phyloP scores from a whole-genome alignment of 2,113 vertebrate species.

The Neogobius melanostomus region DNA sequence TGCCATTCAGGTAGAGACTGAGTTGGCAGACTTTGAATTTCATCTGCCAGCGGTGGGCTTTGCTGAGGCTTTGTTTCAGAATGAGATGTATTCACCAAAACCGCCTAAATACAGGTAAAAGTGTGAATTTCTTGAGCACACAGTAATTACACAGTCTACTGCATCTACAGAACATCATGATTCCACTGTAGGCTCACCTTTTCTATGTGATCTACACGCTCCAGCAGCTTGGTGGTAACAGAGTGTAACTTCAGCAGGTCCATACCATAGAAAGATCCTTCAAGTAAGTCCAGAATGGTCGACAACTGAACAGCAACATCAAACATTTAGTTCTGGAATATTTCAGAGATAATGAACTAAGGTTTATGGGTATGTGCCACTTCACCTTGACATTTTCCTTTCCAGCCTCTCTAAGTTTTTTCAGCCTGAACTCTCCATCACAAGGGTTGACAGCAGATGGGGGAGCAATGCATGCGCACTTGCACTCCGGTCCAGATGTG shows the following conservation, averaged over 20 bases:
- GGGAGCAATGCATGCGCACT: conserved; percentile 91
- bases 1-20: background rate
- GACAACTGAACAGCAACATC: conserved; percentile 80
- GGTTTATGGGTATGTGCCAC: background rate
- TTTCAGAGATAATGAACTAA: background rate
- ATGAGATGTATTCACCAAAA: conserved; percentile 74
- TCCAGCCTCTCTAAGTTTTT: conserved; percentile 84
- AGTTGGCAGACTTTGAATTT: conserved; percentile 22
- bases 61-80: conserved; percentile 60
- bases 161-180: too few relatives aligned
- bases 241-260: conserved; percentile 93
- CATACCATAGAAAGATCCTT: conserved; percentile 90
- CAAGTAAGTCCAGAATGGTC: conserved; percentile 89
- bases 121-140: background rate
- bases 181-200: conserved; percentile 63
- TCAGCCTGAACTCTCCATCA: conserved; percentile 87
- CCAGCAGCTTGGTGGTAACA: conserved; percentile 85
- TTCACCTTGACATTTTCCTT: conserved; percentile 88
- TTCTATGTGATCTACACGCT: conserved; percentile 88
- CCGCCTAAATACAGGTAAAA: conserved; percentile 65
- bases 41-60: conserved; percentile 31
- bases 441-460: conserved; percentile 91
- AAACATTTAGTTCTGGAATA: background rate
- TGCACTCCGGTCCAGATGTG: conserved; percentile 88
- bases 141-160: background rate